Evolutionary conservation across 2,888 invertebrate genomes (phyloP), one percentile per base, ranked within the genome.

Genomic region (Carabus problematicus): DNA sequence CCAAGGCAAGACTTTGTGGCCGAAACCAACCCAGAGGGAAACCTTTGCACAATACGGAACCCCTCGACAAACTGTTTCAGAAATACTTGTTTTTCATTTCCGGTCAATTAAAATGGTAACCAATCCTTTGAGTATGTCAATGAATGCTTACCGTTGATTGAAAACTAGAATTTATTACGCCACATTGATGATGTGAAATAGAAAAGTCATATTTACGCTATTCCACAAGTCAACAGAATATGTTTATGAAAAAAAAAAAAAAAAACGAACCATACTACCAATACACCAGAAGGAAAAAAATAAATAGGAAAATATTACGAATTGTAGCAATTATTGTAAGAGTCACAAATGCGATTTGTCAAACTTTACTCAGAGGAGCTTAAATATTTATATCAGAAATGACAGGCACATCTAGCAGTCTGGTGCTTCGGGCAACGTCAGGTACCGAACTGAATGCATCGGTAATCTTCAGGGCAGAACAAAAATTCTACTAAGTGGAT

Each of bases 1-100:
- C 58, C 45, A 29, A 58, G 18, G 8, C n/a, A 52, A 49, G 59
- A 60, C 67, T 67, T 67, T 67, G 67, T 67, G 67, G 67, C 67
- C 43, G 64, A 64, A 43, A 40, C 39, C 29, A 39, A 29, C 39
- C 9, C 56, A 12, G 39, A 42, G 14, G 58, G 39, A 16, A 59
- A 18, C 64, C 43, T 39, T 55, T 56, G 42, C 43, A 9, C 41
- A 41, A 47, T 39, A 29, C 14, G 12, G 19, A 56, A 14, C 42
- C 12, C 19, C 19, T 45, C 18, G 19, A 52, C 18, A 40, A 42
- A 60, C 45, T 11, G 42, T 40, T 58, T 29, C 43, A 11, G 29
- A 64, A 56, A 66, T 66, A 59, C 66, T 66, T 66, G 12, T 47
- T 39, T 58, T 49, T 58, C 56, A 64, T 64, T 55, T 56, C 45